These are phyloP conservation scores for Grallaria varia DNA, from an alignment of 2,113 vertebrate genomes.

Conservation along the genomic window DNA sequence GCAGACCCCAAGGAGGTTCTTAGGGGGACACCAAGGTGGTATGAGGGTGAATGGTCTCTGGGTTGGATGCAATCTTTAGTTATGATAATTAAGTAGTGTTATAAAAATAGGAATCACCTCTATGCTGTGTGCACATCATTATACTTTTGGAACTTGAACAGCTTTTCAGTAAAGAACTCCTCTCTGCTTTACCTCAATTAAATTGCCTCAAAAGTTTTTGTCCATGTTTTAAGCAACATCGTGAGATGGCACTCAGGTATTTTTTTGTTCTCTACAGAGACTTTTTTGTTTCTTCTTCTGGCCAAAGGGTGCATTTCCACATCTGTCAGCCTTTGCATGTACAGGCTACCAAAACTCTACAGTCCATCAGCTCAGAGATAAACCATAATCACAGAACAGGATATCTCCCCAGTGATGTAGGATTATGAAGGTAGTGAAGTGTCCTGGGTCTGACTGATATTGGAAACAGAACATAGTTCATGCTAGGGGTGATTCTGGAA, in stretches of 20 bases:
- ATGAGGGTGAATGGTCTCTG: too few relatives aligned
- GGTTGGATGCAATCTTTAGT: too few relatives aligned
- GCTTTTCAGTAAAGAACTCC: too few relatives aligned
- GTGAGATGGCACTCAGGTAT: background rate
- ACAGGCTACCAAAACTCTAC: background rate
- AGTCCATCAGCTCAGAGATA: background rate
- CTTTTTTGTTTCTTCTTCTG: background rate
- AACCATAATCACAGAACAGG: background rate
- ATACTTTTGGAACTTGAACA: too few relatives aligned
- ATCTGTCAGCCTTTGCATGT: background rate
- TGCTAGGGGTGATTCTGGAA: background rate
- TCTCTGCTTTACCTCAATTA: too few relatives aligned
- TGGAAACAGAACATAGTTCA: background rate
- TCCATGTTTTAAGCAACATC: too few relatives aligned
- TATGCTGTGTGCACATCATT: too few relatives aligned
- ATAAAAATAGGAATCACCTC: too few relatives aligned
- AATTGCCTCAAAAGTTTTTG: too few relatives aligned
- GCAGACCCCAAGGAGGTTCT: too few relatives aligned
- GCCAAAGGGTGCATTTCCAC: background rate
- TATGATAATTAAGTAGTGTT: too few relatives aligned
- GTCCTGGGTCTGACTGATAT: background rate
- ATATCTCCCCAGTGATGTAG: background rate
- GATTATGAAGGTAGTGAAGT: background rate
- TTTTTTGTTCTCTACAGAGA: background rate
- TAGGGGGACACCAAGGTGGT: too few relatives aligned